phyloP scores from a whole-genome alignment of 2,797 vertebrate species.

The Buceros bicornis region DNA sequence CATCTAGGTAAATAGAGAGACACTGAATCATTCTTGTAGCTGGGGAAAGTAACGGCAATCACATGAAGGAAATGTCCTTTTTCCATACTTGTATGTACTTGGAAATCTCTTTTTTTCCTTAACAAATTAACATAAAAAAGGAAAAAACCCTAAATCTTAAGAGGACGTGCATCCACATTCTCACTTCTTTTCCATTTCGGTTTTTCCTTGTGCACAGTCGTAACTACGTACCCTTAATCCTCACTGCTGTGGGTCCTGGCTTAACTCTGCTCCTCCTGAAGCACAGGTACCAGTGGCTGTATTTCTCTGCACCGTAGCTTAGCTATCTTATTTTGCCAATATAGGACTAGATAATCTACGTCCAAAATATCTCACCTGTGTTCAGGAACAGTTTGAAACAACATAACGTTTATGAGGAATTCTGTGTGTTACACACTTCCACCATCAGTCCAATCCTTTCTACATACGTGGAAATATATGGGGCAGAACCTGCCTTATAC shows the following conservation, averaged over 20 bases:
- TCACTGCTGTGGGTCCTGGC: neutral
- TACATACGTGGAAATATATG: rapidly evolving
- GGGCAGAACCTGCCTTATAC: neutral
- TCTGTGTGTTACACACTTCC: rapidly evolving
- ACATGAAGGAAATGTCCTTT: neutral
- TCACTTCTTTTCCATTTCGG: neutral
- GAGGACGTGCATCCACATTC: neutral
- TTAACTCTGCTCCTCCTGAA: neutral
- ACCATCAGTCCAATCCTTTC: neutral
- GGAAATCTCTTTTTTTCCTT: neutral
- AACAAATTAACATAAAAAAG: neutral
- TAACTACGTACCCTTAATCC: neutral
- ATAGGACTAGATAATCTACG: neutral
- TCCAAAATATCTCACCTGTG: neutral
- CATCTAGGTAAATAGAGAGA: neutral
- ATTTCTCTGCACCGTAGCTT: neutral
- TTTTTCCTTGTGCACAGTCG: neutral
- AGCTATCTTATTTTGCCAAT: neutral
- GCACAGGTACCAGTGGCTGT: too few species aligned
- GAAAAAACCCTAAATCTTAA: neutral
- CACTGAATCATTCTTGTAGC: neutral
- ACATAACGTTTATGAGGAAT: neutral
- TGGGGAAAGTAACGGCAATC: neutral
- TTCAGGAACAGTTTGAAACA: neutral
- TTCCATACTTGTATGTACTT: neutral